Evolutionary conservation across 2,888 invertebrate genomes (phyloP).

Genomic region (Leptogaster cylindrica): DNA sequence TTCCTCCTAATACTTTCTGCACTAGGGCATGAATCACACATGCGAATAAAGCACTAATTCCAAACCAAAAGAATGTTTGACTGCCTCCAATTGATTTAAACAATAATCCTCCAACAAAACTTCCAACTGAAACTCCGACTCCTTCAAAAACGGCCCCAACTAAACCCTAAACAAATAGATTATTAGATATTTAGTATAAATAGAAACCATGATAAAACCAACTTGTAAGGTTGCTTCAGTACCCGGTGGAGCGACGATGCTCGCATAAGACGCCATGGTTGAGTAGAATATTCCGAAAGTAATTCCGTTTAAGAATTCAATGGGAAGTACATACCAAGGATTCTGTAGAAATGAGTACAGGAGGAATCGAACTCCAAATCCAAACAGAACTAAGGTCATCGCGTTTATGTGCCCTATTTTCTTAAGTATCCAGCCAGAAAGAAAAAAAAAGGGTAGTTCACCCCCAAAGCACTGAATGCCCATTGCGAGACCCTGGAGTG

Average conservation of each 20-base stretch:
- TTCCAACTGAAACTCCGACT: conserved; percentile 80
- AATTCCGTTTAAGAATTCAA: conserved; percentile 86
- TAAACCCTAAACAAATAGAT: conserved; percentile 69
- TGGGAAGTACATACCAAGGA: conserved; percentile 83
- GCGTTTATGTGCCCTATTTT: conserved; percentile 81
- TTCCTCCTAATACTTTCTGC: conserved; percentile 60
- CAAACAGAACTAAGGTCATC: conserved; percentile 81
- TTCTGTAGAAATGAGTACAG: conserved; percentile 80
- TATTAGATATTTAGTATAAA: conserved; percentile 16
- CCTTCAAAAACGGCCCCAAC: conserved; percentile 89
- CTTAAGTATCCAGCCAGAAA: conserved; percentile 78
- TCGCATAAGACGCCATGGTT: conserved; percentile 88
- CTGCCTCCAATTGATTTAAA: conserved; percentile 71
- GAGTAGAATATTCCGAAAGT: conserved; percentile 89
- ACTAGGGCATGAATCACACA: conserved; percentile 67
- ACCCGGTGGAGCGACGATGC: conserved; percentile 80
- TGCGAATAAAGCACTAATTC: conserved; percentile 70
- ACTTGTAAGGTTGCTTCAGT: conserved; percentile 88
- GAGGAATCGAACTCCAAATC: conserved; percentile 80
- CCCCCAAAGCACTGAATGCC: conserved; percentile 83
- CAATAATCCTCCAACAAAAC: conserved; percentile 76
- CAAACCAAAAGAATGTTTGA: conserved; percentile 74
- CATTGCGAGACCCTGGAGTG: conserved; percentile 75
- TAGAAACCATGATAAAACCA: conserved; percentile 50
- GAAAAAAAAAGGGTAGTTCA: conserved; percentile 85